Conservation (phyloP, 2,888 invertebrate species). For the Blastobasis lacticolella region DNA sequence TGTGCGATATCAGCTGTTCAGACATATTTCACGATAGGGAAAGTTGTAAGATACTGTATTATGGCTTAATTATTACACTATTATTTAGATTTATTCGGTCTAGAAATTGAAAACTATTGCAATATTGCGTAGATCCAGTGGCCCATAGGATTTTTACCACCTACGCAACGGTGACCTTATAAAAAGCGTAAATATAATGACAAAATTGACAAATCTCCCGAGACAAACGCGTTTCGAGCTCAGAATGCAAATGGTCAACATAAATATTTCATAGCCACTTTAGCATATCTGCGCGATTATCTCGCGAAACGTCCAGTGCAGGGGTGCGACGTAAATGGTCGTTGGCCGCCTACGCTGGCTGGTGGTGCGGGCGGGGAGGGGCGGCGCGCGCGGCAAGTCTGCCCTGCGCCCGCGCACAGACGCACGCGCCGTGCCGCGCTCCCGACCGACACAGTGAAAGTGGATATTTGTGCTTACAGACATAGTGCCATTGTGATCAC, state of each 20-base stretch:
- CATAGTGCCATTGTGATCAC: slow-evolving; percentile 23
- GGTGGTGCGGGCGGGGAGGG: slow-evolving; percentile 14
- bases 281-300: background rate
- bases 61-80: too few species aligned
- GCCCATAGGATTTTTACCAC: too few species aligned
- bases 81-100: too few species aligned
- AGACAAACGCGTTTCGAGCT: too few species aligned
- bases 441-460: slow-evolving; percentile 54
- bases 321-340: slow-evolving; percentile 56
- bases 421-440: slow-evolving; percentile 54
- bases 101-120: too few species aligned
- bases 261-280: background rate
- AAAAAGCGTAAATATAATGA: too few species aligned
- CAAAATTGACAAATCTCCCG: too few species aligned
- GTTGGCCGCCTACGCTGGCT: slow-evolving; percentile 51
- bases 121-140: too few species aligned
- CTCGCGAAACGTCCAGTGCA: slow-evolving; percentile 2
- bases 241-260: too few species aligned
- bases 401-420: slow-evolving; percentile 61
- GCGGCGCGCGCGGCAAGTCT: slow-evolving; percentile 15
- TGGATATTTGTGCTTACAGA: slow-evolving; percentile 32
- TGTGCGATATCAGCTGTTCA: slow-evolving; percentile 12
- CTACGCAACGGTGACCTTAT: too few species aligned
- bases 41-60: too few species aligned
- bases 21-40: slow-evolving; percentile 14